A percentile compares a stretch with the other conserved stretches of the same genome.
These are phyloP conservation scores for Cirrhinus mrigala DNA, from an alignment of 2,797 vertebrate genomes.

Conservation along the genomic window DNA sequence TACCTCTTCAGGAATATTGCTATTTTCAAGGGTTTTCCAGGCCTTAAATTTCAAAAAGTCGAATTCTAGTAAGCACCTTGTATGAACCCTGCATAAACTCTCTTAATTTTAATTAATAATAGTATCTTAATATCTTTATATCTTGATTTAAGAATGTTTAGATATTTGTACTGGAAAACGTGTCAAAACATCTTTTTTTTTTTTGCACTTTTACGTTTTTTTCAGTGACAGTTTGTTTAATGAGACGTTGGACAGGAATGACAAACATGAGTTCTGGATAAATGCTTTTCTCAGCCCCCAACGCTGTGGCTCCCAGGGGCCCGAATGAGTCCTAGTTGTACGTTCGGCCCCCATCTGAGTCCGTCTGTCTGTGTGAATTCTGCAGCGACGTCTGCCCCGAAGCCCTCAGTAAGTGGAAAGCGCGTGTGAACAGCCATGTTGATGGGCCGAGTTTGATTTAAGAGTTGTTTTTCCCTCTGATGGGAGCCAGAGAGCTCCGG, in stretches of 20 bases:
- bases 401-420: slow-evolving; percentile 23
- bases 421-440: slow-evolving; percentile 8
- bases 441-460: slow-evolving; percentile 50
- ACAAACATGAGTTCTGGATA: slow-evolving; percentile 19
- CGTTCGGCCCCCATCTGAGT: neutral
- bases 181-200: neutral
- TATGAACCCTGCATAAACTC: no score
- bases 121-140: no score
- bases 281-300: neutral
- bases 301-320: neutral
- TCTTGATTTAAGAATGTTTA: no score
- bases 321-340: neutral
- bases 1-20: no score
- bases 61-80: no score
- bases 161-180: neutral
- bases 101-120: no score
- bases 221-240: neutral
- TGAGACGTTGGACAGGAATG: neutral
- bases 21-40: no score
- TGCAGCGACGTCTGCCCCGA: slow-evolving; percentile 4
- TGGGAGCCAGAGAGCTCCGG: slow-evolving; percentile 42
- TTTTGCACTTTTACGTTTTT: neutral
- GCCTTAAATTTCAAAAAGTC: no score
- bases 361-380: neutral
- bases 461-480: slow-evolving; percentile 50